These are phyloP conservation scores for Daphoenositta chrysoptera DNA, from an alignment of 2,113 vertebrate species.

Conservation along the genomic window DNA sequence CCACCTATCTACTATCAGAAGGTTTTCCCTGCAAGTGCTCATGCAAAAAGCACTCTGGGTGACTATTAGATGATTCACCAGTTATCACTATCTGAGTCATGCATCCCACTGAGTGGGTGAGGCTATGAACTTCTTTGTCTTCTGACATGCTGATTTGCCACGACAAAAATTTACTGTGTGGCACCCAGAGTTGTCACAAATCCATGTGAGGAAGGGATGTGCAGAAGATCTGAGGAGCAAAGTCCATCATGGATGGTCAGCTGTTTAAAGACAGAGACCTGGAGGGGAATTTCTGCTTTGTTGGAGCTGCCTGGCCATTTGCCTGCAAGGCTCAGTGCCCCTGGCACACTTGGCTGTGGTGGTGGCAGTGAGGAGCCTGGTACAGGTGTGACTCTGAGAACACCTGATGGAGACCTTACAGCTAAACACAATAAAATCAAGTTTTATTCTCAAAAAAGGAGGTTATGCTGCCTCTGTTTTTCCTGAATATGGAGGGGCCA, in stretches of 20 bases:
- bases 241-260: neutral
- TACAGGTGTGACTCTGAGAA: neutral
- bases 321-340: neutral
- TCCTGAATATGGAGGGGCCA: neutral
- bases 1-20: neutral
- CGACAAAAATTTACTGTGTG: neutral
- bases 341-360: fast-evolving
- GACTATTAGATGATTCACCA: slow-evolving; percentile 14
- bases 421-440: neutral
- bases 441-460: neutral
- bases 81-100: slow-evolving; percentile 17
- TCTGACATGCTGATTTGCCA: neutral
- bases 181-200: neutral
- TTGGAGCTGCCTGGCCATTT: neutral
- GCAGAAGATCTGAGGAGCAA: neutral
- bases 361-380: neutral
- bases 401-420: neutral
- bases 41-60: neutral
- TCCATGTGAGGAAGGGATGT: fast-evolving
- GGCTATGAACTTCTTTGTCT: neutral
- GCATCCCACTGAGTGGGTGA: neutral
- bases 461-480: neutral
- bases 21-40: slow-evolving; percentile 1
- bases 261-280: neutral
- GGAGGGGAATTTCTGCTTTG: neutral